A percentile compares a stretch with the other conserved stretches of the same genome.
These are phyloP conservation scores for Catalaphyllia jardinei DNA, from an alignment of 64 coral and sea anemone species.

Conservation along the genomic window DNA sequence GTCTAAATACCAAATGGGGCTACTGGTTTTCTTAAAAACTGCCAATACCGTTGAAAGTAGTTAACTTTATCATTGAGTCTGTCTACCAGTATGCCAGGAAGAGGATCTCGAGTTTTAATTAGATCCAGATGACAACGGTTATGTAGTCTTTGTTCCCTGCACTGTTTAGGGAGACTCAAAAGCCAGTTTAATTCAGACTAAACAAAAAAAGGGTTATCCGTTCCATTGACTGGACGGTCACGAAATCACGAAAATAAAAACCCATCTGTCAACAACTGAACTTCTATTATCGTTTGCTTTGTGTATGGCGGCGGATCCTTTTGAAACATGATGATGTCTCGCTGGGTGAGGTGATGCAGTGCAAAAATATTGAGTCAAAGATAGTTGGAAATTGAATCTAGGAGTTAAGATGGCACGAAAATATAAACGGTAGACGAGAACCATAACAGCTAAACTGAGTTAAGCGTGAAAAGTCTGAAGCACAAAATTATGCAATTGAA, in stretches of 20 bases:
- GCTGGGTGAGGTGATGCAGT: neutral
- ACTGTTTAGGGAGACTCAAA: neutral
- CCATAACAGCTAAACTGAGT: no score
- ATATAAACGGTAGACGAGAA: no score
- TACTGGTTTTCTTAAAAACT: no score
- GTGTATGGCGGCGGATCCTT: neutral
- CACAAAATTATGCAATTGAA: no score
- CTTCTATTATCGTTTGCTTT: neutral
- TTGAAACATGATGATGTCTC: neutral
- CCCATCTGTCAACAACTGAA: neutral
- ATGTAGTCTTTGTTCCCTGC: neutral
- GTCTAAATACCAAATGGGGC: no score
- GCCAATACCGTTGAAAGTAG: no score
- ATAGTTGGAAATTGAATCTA: neutral
- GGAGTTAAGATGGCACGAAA: neutral
- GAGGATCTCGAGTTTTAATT: no score
- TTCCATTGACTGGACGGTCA: neutral
- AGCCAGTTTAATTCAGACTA: neutral
- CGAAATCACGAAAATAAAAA: neutral
- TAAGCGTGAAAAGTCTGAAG: no score
- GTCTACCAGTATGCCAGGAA: no score
- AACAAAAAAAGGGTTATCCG: neutral
- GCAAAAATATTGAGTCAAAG: neutral
- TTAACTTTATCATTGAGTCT: no score
- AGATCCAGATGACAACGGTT: neutral